A percentile compares a stretch with the other conserved stretches of the same genome.
phyloP scores from a whole-genome alignment of 1,140 invertebrate species.

The Drosophila trapezifrons region DNA sequence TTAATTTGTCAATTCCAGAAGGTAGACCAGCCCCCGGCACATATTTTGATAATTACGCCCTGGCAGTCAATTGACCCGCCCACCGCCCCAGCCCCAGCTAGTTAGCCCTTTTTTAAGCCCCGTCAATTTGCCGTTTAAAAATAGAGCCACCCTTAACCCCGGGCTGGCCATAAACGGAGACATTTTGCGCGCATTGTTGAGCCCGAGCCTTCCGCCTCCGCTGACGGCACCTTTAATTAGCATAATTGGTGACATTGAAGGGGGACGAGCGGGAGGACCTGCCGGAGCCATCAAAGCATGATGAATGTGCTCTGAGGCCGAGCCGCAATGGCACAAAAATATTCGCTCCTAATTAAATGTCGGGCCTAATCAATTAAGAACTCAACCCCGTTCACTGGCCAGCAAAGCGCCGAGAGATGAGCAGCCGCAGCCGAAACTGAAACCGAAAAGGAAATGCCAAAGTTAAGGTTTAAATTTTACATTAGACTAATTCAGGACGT shows the following conservation, averaged over 20 bases:
- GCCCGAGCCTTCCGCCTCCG: slow-evolving; percentile 41
- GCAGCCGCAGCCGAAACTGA: not conserved
- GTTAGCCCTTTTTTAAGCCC: slow-evolving; percentile 52
- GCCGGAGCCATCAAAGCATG: slow-evolving; percentile 48
- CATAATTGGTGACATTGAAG: slow-evolving; percentile 72
- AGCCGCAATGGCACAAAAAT: slow-evolving; percentile 39
- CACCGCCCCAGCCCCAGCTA: not conserved
- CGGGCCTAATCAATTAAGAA: slow-evolving; percentile 69
- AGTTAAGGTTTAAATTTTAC: slow-evolving; percentile 66
- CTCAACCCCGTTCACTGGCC: slow-evolving; percentile 21
- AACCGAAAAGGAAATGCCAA: slow-evolving; percentile 22
- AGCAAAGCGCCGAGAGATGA: slow-evolving; percentile 14
- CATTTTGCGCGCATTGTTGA: slow-evolving; percentile 74
- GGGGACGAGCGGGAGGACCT: slow-evolving; percentile 9
- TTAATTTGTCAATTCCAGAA: slow-evolving; percentile 77
- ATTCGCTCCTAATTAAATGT: slow-evolving; percentile 73
- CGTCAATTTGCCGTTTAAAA: slow-evolving; percentile 65
- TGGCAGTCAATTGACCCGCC: slow-evolving; percentile 55
- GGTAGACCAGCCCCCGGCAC: slow-evolving; percentile 10
- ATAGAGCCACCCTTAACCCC: slow-evolving; percentile 45
- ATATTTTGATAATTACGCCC: slow-evolving; percentile 73
- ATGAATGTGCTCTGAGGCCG: slow-evolving; percentile 56
- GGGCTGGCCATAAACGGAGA: slow-evolving; percentile 30
- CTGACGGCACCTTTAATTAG: slow-evolving; percentile 66
- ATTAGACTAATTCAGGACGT: slow-evolving; percentile 80